A percentile compares a stretch with the other conserved stretches of the same genome.
These are phyloP conservation scores for Strigamia transsilvanica DNA, from an alignment of 2,888 invertebrate species.

Conservation along the genomic window DNA sequence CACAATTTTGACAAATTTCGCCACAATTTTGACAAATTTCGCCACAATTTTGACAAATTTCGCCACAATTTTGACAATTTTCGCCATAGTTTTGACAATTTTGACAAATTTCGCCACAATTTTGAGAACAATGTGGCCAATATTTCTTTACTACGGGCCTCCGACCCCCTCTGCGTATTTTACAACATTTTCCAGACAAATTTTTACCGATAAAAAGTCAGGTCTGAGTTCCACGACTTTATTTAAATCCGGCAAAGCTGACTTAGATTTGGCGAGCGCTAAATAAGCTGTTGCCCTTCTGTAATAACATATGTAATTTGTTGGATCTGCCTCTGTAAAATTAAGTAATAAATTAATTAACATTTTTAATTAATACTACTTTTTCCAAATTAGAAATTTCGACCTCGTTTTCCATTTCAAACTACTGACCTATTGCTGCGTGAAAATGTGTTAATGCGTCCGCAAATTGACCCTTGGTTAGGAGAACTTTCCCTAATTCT, in stretches of 20 bases:
- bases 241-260: slow-evolving; percentile 92
- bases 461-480: slow-evolving; percentile 90
- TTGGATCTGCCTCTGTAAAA: slow-evolving; percentile 87
- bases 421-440: slow-evolving; percentile 86
- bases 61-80: too few species aligned
- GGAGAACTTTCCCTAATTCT: slow-evolving; percentile 89
- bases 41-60: too few species aligned
- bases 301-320: slow-evolving; percentile 94
- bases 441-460: slow-evolving; percentile 98
- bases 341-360: background rate
- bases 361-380: background rate
- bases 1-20: too few species aligned
- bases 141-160: too few species aligned
- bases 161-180: too few species aligned
- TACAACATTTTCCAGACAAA: slow-evolving; percentile 48
- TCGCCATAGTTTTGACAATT: too few species aligned
- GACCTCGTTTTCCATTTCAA: background rate
- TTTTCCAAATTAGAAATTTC: background rate
- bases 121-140: too few species aligned
- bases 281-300: slow-evolving; percentile 95
- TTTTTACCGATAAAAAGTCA: slow-evolving; percentile 85
- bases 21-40: too few species aligned
- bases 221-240: slow-evolving; percentile 92
- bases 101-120: too few species aligned
- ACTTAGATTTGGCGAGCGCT: slow-evolving; percentile 93